Conservation (phyloP, 2,888 invertebrate species). For the Ophion costatus region DNA sequence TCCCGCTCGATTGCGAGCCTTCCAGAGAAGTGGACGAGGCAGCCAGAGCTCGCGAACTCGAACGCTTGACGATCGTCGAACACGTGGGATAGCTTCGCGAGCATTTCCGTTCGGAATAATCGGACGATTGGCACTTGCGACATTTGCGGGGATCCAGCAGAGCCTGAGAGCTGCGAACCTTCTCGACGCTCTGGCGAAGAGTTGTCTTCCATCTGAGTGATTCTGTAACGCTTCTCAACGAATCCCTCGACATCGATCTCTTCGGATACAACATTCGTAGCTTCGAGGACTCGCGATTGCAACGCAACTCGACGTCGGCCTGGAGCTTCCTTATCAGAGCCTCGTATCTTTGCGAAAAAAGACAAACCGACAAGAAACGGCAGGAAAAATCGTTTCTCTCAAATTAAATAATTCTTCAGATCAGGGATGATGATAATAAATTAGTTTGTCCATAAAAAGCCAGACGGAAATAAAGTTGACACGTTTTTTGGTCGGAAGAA, state of each 20-base stretch:
- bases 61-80: slow-evolving; percentile 56
- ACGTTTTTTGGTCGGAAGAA: not conserved
- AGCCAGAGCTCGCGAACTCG: slow-evolving; percentile 50
- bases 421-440: not conserved
- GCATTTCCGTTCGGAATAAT: slow-evolving; percentile 41
- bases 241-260: slow-evolving; percentile 59
- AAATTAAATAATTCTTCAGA: not conserved
- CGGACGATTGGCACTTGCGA: slow-evolving; percentile 26
- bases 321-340: slow-evolving; percentile 72
- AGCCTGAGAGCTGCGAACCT: slow-evolving; percentile 47
- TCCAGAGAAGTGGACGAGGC: slow-evolving; percentile 54
- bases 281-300: slow-evolving; percentile 63
- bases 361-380: not conserved
- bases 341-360: slow-evolving; percentile 70
- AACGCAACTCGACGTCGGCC: slow-evolving; percentile 67
- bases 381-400: not conserved
- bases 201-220: slow-evolving; percentile 56
- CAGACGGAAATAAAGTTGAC: not conserved
- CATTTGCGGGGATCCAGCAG: slow-evolving; percentile 20
- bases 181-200: slow-evolving; percentile 54
- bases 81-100: slow-evolving; percentile 49
- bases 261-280: slow-evolving; percentile 66
- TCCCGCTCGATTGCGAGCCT: slow-evolving; percentile 54
- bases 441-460: no score
- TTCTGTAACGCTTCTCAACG: slow-evolving; percentile 54